These are phyloP conservation scores for Drosophila barbarae DNA, from an alignment of 2,888 invertebrate species.

Conservation along the genomic window DNA sequence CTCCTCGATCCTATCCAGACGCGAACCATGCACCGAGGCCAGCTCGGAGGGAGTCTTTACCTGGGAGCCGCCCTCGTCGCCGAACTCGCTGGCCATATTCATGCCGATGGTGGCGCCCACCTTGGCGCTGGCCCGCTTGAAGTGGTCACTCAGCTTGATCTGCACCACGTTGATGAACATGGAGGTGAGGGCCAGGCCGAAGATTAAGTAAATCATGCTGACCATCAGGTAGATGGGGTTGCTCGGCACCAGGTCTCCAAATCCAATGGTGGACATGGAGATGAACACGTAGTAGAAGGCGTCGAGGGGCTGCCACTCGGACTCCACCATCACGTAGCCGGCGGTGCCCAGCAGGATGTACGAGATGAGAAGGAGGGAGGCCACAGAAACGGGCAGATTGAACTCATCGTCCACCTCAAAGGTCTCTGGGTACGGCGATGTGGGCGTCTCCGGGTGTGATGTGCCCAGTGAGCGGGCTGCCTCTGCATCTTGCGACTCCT, in stretches of 20 bases:
- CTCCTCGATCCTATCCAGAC: constrained; percentile 73
- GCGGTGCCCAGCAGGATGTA: constrained; percentile 94
- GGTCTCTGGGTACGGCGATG: constrained; percentile 87
- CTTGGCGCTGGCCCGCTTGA: constrained; percentile 90
- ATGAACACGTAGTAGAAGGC: constrained; percentile 98
- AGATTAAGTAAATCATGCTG: constrained; percentile 94
- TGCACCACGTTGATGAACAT: constrained; percentile 99
- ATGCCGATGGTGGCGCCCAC: constrained; percentile 91
- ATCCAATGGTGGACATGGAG: constrained; percentile 98
- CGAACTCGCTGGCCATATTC: constrained; percentile 82
- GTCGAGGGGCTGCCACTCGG: constrained; percentile 92
- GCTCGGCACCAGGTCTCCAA: constrained; percentile 94
- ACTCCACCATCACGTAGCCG: constrained; percentile 87
- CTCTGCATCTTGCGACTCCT: constrained; percentile 79
- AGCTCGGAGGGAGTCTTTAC: constrained; percentile 72
- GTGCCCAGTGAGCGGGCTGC: constrained; percentile 69
- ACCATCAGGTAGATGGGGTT: constrained; percentile 93
- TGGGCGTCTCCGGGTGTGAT: constrained; percentile 82
- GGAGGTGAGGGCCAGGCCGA: constrained; percentile 96
- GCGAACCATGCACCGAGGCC: constrained; percentile 73
- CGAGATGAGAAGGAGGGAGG: constrained; percentile 88
- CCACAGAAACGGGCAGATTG: constrained; percentile 94
- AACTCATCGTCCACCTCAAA: constrained; percentile 95
- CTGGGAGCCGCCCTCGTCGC: constrained; percentile 66
- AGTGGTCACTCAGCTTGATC: constrained; percentile 88